Evolutionary conservation across 2,113 vertebrate genomes (phyloP), one percentile per base, ranked within the genome.

Genomic region (Cygnus atratus): DNA sequence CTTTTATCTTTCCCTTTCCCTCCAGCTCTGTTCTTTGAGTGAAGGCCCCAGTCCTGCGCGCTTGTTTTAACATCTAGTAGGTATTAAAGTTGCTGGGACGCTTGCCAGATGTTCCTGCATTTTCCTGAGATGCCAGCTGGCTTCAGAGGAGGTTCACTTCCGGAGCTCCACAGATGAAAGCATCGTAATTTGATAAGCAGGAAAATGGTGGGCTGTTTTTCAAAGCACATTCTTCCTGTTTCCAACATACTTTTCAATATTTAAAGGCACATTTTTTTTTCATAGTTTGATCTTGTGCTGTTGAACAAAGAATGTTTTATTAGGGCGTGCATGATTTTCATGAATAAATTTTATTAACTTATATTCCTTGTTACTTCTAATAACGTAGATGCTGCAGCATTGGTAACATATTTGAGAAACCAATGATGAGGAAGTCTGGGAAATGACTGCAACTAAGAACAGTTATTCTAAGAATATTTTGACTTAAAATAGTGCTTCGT

Each of bases 31-130:
- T 26, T 63, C 68, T 46, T 33, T 29, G 28, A 29, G 6, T 9
- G 11, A 33, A 48, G 62, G 15, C 35, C 48, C 26, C 0, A 0
- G 31, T 44, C 33, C 20, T 3, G 2, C 33, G 8, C 0, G 0
- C 16, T 33, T 48, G 2, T 5, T 61, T 10, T 18, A 7, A 43
- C 17, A 4, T 24, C 54, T 43, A 5, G 33, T 35, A 57, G 33
- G 26, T 28, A 21, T 79, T 65, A 52, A 31, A 0, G 2, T 43
- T 44, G 10, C 2, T 16, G 58, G 10, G 67, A 48, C 31, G 3
- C 33, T 58, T 85, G 71, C 48, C 44, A 2, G 76, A 10, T 31
- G 54, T 84, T 78, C 21, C 28, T 73, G 63, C 5, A 0, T 84
- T 77, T 90, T 67, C 28, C 21, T 0, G 1, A 43, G 41, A 12